A percentile compares a stretch with the other conserved stretches of the same genome.
phyloP scores from a whole-genome alignment of 2,888 invertebrate species.

The Galeopsomyia nigrocyanea region DNA sequence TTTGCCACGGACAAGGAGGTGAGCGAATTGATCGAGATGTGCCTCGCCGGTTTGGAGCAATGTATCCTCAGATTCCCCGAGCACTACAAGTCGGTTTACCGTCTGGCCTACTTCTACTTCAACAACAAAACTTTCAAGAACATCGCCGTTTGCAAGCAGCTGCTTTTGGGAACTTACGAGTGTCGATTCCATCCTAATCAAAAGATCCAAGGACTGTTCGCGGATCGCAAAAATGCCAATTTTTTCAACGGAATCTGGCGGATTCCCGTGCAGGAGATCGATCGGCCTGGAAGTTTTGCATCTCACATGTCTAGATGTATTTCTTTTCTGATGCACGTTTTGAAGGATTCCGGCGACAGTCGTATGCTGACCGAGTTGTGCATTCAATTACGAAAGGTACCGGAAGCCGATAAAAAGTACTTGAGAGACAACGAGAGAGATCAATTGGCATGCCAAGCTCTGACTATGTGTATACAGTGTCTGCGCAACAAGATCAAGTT shows the following conservation, averaged over 20 bases:
- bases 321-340: constrained; percentile 83
- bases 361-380: constrained; percentile 84
- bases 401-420: constrained; percentile 90
- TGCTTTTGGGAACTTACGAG: constrained; percentile 79
- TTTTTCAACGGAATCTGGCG: constrained; percentile 96
- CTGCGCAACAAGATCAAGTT: constrained; percentile 75
- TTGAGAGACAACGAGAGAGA: constrained; percentile 87
- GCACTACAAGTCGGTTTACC: constrained; percentile 93
- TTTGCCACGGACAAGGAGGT: constrained; percentile 62
- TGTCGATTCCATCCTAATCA: constrained; percentile 74
- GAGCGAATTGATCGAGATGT: constrained; percentile 76
- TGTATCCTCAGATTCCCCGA: constrained; percentile 89
- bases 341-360: constrained; percentile 85
- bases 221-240: constrained; percentile 86
- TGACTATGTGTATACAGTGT: constrained; percentile 80
- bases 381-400: constrained; percentile 82
- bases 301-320: constrained; percentile 92
- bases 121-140: constrained; percentile 79
- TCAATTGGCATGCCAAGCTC: constrained; percentile 84
- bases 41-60: constrained; percentile 84
- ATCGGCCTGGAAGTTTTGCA: constrained; percentile 91
- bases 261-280: constrained; percentile 90
- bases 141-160: constrained; percentile 78
- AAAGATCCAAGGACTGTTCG: constrained; percentile 85
- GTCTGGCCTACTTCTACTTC: constrained; percentile 87